Evolutionary conservation across 2,888 invertebrate species (phyloP).

Genomic region (Machimus rusticus): DNA sequence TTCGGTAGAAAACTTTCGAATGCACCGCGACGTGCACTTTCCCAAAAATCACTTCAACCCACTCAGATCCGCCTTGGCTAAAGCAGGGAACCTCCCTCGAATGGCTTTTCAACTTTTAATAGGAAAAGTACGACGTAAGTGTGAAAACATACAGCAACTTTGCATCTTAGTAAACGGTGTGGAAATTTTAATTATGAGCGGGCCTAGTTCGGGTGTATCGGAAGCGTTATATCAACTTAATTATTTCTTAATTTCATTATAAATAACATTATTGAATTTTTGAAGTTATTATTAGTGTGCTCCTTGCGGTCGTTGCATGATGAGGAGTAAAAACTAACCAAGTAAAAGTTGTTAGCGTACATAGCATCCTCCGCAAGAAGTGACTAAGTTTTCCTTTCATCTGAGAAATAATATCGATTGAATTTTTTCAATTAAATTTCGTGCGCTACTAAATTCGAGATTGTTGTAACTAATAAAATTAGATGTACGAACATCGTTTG

Average conservation of each 20-base stretch:
- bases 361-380: neutral
- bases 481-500: neutral
- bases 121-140: neutral
- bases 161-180: neutral
- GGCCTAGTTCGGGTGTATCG: neutral
- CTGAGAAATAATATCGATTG: neutral
- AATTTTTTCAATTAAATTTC: neutral
- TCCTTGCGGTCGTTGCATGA: neutral
- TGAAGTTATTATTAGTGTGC: neutral
- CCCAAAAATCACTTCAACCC: conserved; percentile 12
- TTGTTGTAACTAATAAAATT: neutral
- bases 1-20: neutral
- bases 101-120: conserved; percentile 9
- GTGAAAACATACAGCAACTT: conserved; percentile 5
- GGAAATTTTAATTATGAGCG: neutral
- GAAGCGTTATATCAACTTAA: neutral
- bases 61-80: neutral
- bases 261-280: neutral
- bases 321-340: neutral
- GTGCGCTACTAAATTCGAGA: neutral
- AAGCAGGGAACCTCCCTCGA: neutral
- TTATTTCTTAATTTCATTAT: neutral
- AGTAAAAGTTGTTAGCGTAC: neutral
- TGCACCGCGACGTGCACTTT: neutral
- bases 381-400: neutral